Percentiles rank a stretch among this genome's conserved stretches.
Evolutionary conservation across 2,888 invertebrate genomes (phyloP).

Genomic region (Caenorhabditis sp.): DNA sequence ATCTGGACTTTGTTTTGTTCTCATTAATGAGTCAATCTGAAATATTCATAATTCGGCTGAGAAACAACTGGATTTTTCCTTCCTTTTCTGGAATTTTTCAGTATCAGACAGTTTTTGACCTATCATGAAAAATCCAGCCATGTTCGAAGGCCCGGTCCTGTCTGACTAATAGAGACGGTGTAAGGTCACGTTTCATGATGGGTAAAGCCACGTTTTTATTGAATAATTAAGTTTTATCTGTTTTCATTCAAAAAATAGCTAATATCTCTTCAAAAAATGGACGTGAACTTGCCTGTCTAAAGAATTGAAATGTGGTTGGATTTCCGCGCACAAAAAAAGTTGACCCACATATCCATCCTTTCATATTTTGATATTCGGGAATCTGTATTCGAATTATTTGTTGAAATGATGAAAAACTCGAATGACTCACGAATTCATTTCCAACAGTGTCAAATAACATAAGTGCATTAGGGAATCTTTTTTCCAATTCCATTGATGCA

Average conservation of each 20-base stretch:
- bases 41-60: slow-evolving; percentile 1
- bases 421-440: slow-evolving; percentile 48
- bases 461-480: slow-evolving; percentile 28
- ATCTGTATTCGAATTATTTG: too few species aligned
- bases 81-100: too few species aligned
- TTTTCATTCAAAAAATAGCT: too few species aligned
- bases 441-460: slow-evolving; percentile 53
- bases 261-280: not conserved
- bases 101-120: too few species aligned
- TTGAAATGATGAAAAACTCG: too few species aligned
- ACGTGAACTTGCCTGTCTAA: slow-evolving; percentile 10
- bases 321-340: slow-evolving; percentile 49
- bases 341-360: slow-evolving; percentile 58
- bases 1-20: slow-evolving; percentile 44
- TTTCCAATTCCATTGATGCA: slow-evolving; percentile 44
- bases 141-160: too few species aligned
- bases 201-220: too few species aligned
- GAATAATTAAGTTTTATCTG: too few species aligned
- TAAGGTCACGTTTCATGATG: too few species aligned
- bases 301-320: slow-evolving; percentile 41
- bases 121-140: too few species aligned
- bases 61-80: too few species aligned
- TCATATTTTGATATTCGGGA: slow-evolving; percentile 43
- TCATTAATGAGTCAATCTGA: slow-evolving; percentile 47
- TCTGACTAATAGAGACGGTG: too few species aligned